Evolutionary conservation across 64 coral and sea anemone genomes (phyloP).

Genomic region (Pocillopora verrucosa): DNA sequence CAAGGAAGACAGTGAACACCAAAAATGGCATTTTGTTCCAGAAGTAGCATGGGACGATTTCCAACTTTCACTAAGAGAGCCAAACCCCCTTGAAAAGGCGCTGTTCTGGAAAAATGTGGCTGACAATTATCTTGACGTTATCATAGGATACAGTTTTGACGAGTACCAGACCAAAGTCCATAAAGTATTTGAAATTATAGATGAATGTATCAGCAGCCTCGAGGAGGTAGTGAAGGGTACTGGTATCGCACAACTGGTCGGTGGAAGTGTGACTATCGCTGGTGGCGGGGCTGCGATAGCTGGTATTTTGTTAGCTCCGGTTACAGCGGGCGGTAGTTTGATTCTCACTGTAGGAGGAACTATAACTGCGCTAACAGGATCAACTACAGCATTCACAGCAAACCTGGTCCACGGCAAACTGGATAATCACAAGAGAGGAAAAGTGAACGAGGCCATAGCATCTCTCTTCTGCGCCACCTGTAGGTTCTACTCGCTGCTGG

Average conservation of each 20-base stretch:
- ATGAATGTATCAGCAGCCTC: neutral
- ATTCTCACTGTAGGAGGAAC: neutral
- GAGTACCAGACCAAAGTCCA: neutral
- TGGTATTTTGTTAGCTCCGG: neutral
- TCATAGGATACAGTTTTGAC: conserved; percentile 23
- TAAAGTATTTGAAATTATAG: neutral
- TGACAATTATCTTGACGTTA: conserved; percentile 17
- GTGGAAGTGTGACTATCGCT: neutral
- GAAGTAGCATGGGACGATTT: conserved; percentile 26
- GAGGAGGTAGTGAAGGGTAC: neutral
- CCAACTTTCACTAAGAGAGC: neutral
- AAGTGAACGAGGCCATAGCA: conserved; percentile 10
- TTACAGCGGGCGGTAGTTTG: conserved; percentile 12
- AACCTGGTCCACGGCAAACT: neutral
- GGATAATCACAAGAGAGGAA: neutral
- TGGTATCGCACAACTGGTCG: conserved; percentile 16
- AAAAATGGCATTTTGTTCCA: neutral
- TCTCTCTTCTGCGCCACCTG: neutral
- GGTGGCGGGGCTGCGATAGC: neutral
- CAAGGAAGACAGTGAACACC: neutral
- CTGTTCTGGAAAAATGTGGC: conserved; percentile 31
- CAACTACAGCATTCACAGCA: neutral
- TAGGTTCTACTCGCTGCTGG: neutral
- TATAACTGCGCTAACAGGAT: neutral
- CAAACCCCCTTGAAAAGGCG: conserved; percentile 13